These are phyloP conservation scores for Axis porcinus DNA, from an alignment of 2,113 vertebrate species.

Conservation along the genomic window DNA sequence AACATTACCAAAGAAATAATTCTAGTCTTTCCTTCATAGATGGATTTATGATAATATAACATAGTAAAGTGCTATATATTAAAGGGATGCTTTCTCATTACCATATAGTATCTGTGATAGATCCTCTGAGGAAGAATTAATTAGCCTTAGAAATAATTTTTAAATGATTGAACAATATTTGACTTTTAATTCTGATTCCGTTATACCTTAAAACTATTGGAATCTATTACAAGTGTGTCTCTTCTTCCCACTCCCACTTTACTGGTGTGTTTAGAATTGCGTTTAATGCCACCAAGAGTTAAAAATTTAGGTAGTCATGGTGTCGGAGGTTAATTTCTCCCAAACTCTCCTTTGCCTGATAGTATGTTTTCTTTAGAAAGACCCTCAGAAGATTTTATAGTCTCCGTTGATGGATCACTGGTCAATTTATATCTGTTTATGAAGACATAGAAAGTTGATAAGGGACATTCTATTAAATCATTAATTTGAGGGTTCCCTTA, in stretches of 20 bases:
- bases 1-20: not conserved
- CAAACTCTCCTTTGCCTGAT: not conserved
- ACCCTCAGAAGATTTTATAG: not conserved
- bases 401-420: not conserved
- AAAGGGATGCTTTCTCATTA: not conserved
- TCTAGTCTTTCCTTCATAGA: not conserved
- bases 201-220: not conserved
- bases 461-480: not conserved
- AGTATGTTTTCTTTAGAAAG: conserved; percentile 34
- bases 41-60: not conserved
- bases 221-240: not conserved
- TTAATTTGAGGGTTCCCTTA: not conserved
- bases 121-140: not conserved
- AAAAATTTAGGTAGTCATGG: not conserved
- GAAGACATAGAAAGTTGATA: not conserved
- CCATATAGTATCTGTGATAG: not conserved
- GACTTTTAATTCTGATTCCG: not conserved
- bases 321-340: not conserved
- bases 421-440: not conserved
- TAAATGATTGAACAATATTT: not conserved
- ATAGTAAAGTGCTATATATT: not conserved
- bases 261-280: not conserved
- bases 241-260: not conserved
- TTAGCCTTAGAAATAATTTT: conserved; percentile 35
- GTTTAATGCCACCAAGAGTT: not conserved